phyloP scores from a whole-genome alignment of 2,888 invertebrate species.

The Drosophila planitibia region DNA sequence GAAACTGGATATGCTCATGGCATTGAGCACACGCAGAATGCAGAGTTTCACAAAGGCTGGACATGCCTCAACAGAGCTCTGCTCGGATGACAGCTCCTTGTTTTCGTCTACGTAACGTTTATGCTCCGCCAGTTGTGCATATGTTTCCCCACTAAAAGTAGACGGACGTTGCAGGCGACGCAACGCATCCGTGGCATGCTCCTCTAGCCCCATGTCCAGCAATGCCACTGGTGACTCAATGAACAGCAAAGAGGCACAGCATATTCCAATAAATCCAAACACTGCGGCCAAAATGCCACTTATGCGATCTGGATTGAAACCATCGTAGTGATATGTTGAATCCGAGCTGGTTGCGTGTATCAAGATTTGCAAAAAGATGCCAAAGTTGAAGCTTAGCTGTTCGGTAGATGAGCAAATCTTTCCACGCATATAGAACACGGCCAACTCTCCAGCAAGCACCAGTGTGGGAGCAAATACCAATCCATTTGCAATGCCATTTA shows the following conservation, averaged over 20 bases:
- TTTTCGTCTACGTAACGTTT: slow-evolving; percentile 64
- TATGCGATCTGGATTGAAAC: slow-evolving; percentile 33
- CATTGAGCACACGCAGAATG: slow-evolving; percentile 63
- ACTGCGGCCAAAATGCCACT: slow-evolving; percentile 55
- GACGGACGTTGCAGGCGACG: slow-evolving; percentile 61
- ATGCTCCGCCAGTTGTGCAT: slow-evolving; percentile 61
- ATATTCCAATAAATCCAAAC: slow-evolving; percentile 47
- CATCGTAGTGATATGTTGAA: not conserved
- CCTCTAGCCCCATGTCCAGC: slow-evolving; percentile 47
- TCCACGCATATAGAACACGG: slow-evolving; percentile 63
- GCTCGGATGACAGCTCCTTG: slow-evolving; percentile 17
- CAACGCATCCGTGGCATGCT: slow-evolving; percentile 61
- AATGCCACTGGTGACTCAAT: slow-evolving; percentile 74
- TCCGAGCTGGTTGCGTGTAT: slow-evolving; percentile 10
- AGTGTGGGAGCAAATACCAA: slow-evolving; percentile 71
- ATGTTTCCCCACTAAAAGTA: slow-evolving; percentile 47
- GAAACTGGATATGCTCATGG: slow-evolving; percentile 54
- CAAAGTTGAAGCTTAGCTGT: slow-evolving; percentile 61
- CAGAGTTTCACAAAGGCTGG: slow-evolving; percentile 63
- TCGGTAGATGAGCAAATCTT: slow-evolving; percentile 54
- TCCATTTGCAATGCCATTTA: slow-evolving; percentile 78
- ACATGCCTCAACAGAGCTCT: slow-evolving; percentile 37
- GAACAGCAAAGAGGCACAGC: slow-evolving; percentile 43
- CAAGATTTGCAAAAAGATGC: slow-evolving; percentile 70
- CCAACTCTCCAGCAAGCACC: slow-evolving; percentile 70